Evolutionary conservation across 2,113 vertebrate species (phyloP), one percentile per base, ranked within the genome.

Genomic region (Serilophus lunatus): DNA sequence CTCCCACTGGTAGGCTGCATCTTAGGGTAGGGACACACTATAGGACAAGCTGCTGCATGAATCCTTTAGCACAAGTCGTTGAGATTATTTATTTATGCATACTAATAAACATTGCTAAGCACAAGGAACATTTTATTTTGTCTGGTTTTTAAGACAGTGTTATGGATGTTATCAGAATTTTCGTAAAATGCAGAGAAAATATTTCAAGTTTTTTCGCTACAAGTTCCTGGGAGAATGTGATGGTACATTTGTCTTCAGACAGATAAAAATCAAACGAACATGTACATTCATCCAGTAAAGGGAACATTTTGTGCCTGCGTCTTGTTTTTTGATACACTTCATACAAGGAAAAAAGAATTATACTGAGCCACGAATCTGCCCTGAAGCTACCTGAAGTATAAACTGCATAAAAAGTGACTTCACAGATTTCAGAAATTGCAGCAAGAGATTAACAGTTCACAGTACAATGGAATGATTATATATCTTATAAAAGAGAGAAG

Each of bases 401-500:
- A 38, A 70, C 64, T 78, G 75, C 19, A 86, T 45, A 85, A 94
- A 86, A 87, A 82, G 38, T 91, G 84, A 96, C 95, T 97, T 95
- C 91, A 92, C 36, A 96, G 42, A 68, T 82, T 95, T 87, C 68
- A 94, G 78, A 96, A 97, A 81, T 75, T 72, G 42, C 44, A 90
- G 38, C 36, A 86, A 92, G 57, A 96, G 66, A 92, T 95, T 96
- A 97, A 82, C 79, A 80, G 81, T 74, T 69, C 89, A n/a, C 3
- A 5, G 68, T 83, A 91, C 89, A 96, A 95, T 83, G 86, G 93
- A 95, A 65, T 82, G 23, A 94, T 94, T 93, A 86, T 51, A 65
- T 61, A 72, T 77, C 84, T 94, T 89, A 92, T 88, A 69, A 94
- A 92, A 92, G 93, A 88, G 83, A 56, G 82, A 96, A 93, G 54